These are phyloP conservation scores for Chionomys nivalis DNA, from an alignment of 2,113 vertebrate genomes.

Conservation along the genomic window DNA sequence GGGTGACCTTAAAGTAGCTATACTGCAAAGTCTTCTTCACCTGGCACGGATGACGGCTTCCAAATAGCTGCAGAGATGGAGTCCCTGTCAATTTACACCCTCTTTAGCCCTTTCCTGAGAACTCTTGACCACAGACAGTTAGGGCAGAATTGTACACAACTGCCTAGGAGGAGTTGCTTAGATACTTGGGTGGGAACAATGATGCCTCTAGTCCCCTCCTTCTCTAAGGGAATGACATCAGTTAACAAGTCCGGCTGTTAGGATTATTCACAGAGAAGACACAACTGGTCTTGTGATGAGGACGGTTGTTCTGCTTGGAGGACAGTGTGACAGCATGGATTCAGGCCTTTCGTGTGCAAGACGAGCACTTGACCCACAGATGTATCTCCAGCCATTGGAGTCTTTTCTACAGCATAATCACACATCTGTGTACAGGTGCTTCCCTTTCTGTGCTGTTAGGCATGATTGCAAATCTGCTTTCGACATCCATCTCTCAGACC, in stretches of 20 bases:
- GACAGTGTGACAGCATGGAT: too few species aligned
- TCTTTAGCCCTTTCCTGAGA: not conserved
- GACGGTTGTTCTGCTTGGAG: not conserved
- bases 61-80: not conserved
- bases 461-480: not conserved
- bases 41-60: not conserved
- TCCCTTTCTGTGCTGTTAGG: not conserved
- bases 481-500: not conserved
- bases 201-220: not conserved
- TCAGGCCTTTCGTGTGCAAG: not conserved
- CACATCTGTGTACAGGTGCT: not conserved
- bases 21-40: not conserved
- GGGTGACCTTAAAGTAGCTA: not conserved
- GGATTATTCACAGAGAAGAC: not conserved
- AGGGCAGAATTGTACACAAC: not conserved
- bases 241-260: not conserved
- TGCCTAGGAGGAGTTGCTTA: not conserved
- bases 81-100: not conserved
- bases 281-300: not conserved
- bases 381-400: not conserved
- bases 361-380: not conserved
- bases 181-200: not conserved
- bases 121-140: too few species aligned
- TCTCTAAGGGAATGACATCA: not conserved
- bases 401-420: not conserved